A percentile compares a stretch with the other conserved stretches of the same genome.
Evolutionary conservation across 2,113 vertebrate species (phyloP).

Genomic region (Brachirus orientalis): DNA sequence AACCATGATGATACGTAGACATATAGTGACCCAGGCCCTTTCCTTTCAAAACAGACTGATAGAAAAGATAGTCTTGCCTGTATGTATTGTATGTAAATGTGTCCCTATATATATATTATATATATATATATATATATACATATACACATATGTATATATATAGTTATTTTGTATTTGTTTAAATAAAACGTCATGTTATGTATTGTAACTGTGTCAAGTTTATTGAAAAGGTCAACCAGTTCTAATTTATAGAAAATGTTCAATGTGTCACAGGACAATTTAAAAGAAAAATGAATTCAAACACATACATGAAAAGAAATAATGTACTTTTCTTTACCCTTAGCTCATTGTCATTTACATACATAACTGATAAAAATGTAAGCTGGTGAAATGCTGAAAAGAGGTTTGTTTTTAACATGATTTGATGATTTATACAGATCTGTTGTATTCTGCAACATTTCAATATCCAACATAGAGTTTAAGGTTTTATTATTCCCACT

Average conservation of each 20-base stretch:
- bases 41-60: slow-evolving; percentile 64
- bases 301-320: slow-evolving; percentile 24
- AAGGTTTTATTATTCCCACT: too few species aligned
- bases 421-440: slow-evolving; percentile 17
- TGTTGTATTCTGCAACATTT: too few species aligned
- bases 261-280: not conserved
- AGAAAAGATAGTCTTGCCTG: slow-evolving; percentile 74
- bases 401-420: slow-evolving; percentile 11
- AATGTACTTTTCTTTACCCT: not conserved
- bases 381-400: slow-evolving; percentile 23
- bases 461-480: too few species aligned
- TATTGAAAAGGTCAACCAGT: slow-evolving; percentile 36
- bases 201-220: slow-evolving; percentile 64
- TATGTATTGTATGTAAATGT: slow-evolving; percentile 77
- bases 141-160: too few species aligned
- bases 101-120: slow-evolving; percentile 66
- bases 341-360: slow-evolving; percentile 12
- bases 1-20: slow-evolving; percentile 55
- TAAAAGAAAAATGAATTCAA: slow-evolving; percentile 32
- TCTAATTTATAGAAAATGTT: not conserved
- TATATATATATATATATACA: too few species aligned
- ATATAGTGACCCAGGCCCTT: slow-evolving; percentile 53
- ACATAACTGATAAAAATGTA: slow-evolving; percentile 20
- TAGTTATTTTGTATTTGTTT: slow-evolving; percentile 83
- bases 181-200: slow-evolving; percentile 84